Conservation (phyloP, 2,113 vertebrate genomes). For the Neomonachus schauinslandi region DNA sequence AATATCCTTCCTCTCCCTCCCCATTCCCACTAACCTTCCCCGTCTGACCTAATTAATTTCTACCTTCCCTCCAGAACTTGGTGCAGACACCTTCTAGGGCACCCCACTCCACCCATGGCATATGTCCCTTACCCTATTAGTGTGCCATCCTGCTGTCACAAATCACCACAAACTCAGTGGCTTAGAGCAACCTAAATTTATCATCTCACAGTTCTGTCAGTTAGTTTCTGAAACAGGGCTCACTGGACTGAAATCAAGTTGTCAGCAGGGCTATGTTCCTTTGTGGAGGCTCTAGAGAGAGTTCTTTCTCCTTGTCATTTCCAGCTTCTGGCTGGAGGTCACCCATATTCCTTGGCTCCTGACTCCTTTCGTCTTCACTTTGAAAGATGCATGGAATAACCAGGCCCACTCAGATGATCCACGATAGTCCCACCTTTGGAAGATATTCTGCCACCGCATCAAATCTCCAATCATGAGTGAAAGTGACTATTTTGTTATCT, state of each 20-base stretch:
- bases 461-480: accelerated
- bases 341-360: background rate
- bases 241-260: background rate
- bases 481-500: background rate
- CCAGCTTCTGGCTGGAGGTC: background rate
- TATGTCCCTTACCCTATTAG: background rate
- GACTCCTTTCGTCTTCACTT: background rate
- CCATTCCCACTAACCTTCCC: background rate
- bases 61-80: background rate
- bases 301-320: background rate
- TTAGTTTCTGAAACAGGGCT: background rate
- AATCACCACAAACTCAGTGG: background rate
- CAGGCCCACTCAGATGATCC: background rate
- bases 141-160: background rate
- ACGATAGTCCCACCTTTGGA: no score
- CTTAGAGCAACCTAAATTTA: background rate
- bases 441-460: no score
- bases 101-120: background rate
- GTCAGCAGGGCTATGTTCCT: no score
- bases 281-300: background rate
- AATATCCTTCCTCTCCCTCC: background rate
- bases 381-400: background rate
- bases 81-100: background rate
- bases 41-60: background rate
- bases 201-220: background rate